These are phyloP conservation scores for Athrips mouffetella DNA, from an alignment of 2,888 invertebrate genomes.

Conservation along the genomic window DNA sequence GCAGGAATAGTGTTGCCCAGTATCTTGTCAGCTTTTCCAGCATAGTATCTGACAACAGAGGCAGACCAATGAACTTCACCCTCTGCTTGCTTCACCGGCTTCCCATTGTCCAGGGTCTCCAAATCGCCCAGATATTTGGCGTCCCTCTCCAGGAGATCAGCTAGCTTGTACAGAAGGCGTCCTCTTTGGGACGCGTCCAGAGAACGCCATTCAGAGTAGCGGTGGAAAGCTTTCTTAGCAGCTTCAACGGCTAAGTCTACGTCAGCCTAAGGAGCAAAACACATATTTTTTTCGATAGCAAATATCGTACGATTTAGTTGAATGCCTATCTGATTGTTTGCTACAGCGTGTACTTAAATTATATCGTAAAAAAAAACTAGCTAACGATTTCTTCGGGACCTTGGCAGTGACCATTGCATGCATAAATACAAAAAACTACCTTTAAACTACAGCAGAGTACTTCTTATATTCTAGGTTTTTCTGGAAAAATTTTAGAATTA, in stretches of 20 bases:
- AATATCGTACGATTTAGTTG: too few species aligned
- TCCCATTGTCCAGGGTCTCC: conserved; percentile 96
- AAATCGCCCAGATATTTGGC: conserved; percentile 84
- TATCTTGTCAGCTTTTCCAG: conserved; percentile 94
- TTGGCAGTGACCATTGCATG: too few species aligned
- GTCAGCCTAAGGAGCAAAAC: conserved; percentile 83
- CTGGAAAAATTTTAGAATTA: too few species aligned
- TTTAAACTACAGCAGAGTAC: too few species aligned
- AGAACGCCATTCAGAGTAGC: conserved; percentile 86
- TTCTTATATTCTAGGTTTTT: too few species aligned
- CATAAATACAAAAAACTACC: too few species aligned
- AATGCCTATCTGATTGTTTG: too few species aligned
- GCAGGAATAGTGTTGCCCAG: conserved; percentile 86
- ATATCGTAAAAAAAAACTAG: too few species aligned
- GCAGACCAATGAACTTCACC: conserved; percentile 81
- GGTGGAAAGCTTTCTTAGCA: conserved; percentile 86
- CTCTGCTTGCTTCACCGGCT: conserved; percentile 85
- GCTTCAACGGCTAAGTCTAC: conserved; percentile 88
- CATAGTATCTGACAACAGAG: conserved; percentile 86
- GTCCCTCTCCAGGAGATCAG: conserved; percentile 87
- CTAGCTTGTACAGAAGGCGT: conserved; percentile 82
- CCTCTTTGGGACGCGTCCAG: conserved; percentile 90
- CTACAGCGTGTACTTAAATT: too few species aligned
- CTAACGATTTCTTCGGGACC: too few species aligned
- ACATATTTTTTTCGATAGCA: too few species aligned